A percentile compares a stretch with the other conserved stretches of the same genome.
Conservation (phyloP, 2,113 vertebrate genomes). For the Colius striatus region DNA sequence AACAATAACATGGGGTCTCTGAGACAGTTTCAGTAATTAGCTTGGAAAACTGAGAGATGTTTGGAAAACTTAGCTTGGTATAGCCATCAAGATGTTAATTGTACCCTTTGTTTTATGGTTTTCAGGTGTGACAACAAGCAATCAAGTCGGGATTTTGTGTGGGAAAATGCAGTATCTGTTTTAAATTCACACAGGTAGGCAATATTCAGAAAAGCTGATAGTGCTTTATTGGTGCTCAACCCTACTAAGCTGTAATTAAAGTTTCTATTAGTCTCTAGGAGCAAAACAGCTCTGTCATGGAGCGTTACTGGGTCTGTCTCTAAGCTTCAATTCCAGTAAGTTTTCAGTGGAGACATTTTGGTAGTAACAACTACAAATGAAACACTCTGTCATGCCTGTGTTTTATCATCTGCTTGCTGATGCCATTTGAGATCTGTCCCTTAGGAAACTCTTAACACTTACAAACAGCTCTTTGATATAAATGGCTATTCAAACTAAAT, state of each 20-base stretch:
- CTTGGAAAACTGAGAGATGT: not conserved
- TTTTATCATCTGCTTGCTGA: not conserved
- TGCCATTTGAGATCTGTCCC: not conserved
- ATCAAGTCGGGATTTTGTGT: not conserved
- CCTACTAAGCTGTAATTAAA: not conserved
- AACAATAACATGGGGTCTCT: not conserved
- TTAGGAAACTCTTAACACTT: not conserved
- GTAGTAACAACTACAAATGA: not conserved
- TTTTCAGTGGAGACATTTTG: not conserved
- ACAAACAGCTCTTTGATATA: not conserved
- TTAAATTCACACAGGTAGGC: not conserved
- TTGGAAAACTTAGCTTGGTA: not conserved
- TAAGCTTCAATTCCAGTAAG: not conserved
- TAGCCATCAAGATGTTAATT: not conserved
- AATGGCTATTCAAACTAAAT: not conserved
- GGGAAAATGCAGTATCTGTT: not conserved
- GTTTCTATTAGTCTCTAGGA: not conserved
- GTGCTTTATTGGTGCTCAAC: conserved; percentile 7
- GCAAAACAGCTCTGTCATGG: not conserved
- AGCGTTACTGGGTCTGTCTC: not conserved
- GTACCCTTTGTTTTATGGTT: not conserved
- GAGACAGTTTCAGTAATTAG: not conserved
- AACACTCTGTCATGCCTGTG: not conserved
- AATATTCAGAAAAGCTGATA: not conserved
- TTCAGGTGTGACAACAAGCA: not conserved